These are phyloP conservation scores for Pelosia muscerda DNA, from an alignment of 2,888 invertebrate genomes.

Conservation along the genomic window DNA sequence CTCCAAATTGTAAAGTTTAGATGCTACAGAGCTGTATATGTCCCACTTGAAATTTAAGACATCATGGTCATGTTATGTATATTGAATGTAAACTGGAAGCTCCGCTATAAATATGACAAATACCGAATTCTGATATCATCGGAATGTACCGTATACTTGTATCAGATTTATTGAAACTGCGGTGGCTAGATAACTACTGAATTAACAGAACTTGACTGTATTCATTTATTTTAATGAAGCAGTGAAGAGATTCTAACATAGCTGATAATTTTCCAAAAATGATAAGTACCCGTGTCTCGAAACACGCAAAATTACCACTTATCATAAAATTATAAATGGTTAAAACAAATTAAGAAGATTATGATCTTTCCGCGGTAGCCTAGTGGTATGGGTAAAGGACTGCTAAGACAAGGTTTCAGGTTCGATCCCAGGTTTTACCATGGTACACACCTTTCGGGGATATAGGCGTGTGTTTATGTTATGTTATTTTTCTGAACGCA, in stretches of 20 bases:
- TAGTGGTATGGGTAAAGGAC: too few species aligned
- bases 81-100: constrained; percentile 46
- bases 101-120: constrained; percentile 67
- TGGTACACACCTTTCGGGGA: too few species aligned
- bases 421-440: too few species aligned
- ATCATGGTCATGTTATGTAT: constrained; percentile 54
- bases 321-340: neutral
- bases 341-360: neutral
- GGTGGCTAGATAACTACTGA: constrained; percentile 40
- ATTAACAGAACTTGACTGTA: constrained; percentile 14
- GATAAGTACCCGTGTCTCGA: neutral
- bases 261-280: neutral
- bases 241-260: neutral
- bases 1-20: too few species aligned
- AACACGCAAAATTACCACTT: neutral
- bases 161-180: constrained; percentile 58
- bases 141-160: constrained; percentile 59
- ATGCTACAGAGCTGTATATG: neutral
- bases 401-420: too few species aligned
- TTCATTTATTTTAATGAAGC: neutral
- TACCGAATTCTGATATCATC: constrained; percentile 63
- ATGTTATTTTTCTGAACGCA: neutral
- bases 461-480: too few species aligned
- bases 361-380: too few species aligned
- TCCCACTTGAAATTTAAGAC: constrained; percentile 20